Evolutionary conservation across 1,140 invertebrate genomes (phyloP).

Genomic region (Amphibalanus amphitrite): DNA sequence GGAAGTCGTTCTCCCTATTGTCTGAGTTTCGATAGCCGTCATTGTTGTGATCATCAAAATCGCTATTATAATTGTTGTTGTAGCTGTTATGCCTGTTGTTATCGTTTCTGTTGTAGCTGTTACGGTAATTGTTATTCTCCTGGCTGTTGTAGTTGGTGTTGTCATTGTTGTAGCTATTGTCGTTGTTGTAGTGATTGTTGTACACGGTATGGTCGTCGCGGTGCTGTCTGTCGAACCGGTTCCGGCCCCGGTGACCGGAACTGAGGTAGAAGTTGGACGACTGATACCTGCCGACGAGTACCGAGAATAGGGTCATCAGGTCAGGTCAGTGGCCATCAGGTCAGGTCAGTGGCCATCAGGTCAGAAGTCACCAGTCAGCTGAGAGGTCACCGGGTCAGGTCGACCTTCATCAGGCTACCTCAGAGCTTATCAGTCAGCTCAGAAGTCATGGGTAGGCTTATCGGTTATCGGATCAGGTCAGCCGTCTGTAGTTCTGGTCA

Average conservation of each 20-base stretch:
- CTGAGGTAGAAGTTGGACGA: background rate
- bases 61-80: conserved; percentile 10
- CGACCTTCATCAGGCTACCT: too few relatives aligned
- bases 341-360: too few relatives aligned
- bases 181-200: conserved; percentile 1
- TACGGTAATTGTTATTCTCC: conserved; percentile 4
- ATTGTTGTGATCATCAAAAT: conserved; percentile 4
- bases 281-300: too few relatives aligned
- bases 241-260: background rate
- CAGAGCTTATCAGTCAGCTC: too few relatives aligned
- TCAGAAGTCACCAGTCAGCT: too few relatives aligned
- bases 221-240: background rate
- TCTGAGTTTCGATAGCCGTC: background rate
- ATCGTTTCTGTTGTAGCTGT: conserved; percentile 4
- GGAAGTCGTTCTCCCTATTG: conserved; percentile 1
- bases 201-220: background rate
- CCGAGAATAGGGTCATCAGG: too few relatives aligned
- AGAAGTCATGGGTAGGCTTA: too few relatives aligned
- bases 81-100: conserved; percentile 5
- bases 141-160: conserved; percentile 5
- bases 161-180: conserved; percentile 4
- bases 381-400: too few relatives aligned
- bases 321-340: too few relatives aligned
- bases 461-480: too few relatives aligned
- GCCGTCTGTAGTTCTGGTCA: too few relatives aligned